Evolutionary conservation across 2,797 vertebrate genomes (phyloP).

Genomic region (Anguilla anguilla): DNA sequence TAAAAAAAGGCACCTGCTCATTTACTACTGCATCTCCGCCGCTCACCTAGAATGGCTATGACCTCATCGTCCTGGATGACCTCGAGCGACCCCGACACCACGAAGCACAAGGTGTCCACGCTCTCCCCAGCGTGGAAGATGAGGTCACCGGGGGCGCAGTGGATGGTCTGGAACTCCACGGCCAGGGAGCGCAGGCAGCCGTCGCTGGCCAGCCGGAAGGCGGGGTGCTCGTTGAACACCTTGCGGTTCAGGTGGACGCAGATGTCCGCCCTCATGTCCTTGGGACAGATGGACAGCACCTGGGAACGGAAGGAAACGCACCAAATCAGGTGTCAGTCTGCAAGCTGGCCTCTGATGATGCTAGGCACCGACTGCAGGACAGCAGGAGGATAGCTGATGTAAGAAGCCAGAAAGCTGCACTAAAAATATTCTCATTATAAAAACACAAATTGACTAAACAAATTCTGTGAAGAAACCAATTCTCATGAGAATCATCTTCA

Average conservation of each 20-base stretch:
- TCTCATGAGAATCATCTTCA: not conserved
- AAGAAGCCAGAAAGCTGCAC: not conserved
- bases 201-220: constrained; percentile 85
- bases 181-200: constrained; percentile 84
- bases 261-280: constrained; percentile 89
- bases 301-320: constrained; percentile 44
- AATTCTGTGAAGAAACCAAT: not conserved
- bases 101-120: constrained; percentile 86
- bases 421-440: not conserved
- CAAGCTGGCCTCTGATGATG: not conserved
- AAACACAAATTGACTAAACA: not conserved
- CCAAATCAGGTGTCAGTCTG: not conserved
- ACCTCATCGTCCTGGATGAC: constrained; percentile 90
- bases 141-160: constrained; percentile 86
- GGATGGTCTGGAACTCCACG: constrained; percentile 86
- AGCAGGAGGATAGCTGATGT: not conserved
- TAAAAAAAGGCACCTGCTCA: not conserved
- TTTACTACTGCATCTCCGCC: not conserved
- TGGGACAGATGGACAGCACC: constrained; percentile 88
- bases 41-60: constrained; percentile 87
- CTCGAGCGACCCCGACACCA: constrained; percentile 85
- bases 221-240: constrained; percentile 87
- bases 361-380: not conserved
- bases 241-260: constrained; percentile 86
- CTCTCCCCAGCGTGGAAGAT: constrained; percentile 88